These are phyloP conservation scores for Brachionus rubens DNA, from an alignment of 1,140 invertebrate species.

Conservation along the genomic window DNA sequence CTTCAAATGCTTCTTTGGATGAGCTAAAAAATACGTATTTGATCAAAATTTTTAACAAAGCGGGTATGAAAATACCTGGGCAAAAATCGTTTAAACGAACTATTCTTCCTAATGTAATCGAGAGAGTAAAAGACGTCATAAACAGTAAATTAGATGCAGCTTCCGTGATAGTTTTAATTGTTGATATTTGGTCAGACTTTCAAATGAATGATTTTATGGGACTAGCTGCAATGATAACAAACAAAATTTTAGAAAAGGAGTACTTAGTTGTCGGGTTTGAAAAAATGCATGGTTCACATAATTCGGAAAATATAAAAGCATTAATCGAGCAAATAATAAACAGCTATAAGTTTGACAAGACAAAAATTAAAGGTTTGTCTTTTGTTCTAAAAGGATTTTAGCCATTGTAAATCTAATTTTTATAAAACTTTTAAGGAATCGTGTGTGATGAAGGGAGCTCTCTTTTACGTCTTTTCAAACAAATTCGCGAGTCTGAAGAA, in stretches of 20 bases:
- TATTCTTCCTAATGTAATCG: neutral
- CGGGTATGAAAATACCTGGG: neutral
- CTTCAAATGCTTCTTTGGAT: neutral
- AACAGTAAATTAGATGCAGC: neutral
- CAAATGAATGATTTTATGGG: slow-evolving; percentile 4
- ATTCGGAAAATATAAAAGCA: too few species aligned
- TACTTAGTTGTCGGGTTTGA: too few species aligned
- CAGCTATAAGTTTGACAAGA: neutral
- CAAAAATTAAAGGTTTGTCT: slow-evolving; percentile 3
- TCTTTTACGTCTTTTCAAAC: neutral
- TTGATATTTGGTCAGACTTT: neutral
- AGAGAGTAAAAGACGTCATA: slow-evolving; percentile 3
- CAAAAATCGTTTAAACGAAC: neutral
- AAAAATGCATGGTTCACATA: too few species aligned
- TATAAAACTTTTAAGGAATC: too few species aligned
- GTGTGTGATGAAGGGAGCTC: neutral
- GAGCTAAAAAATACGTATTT: slow-evolving; percentile 11
- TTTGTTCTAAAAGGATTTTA: too few species aligned
- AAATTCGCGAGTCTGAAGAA: neutral
- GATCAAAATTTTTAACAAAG: neutral
- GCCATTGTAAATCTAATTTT: too few species aligned
- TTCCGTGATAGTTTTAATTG: neutral
- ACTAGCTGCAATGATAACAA: neutral
- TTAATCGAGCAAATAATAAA: too few species aligned
- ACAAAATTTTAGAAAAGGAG: too few species aligned